Evolutionary conservation across 2,888 invertebrate species (phyloP), one percentile per base, ranked within the genome.

Genomic region (Zelleria hepariella): DNA sequence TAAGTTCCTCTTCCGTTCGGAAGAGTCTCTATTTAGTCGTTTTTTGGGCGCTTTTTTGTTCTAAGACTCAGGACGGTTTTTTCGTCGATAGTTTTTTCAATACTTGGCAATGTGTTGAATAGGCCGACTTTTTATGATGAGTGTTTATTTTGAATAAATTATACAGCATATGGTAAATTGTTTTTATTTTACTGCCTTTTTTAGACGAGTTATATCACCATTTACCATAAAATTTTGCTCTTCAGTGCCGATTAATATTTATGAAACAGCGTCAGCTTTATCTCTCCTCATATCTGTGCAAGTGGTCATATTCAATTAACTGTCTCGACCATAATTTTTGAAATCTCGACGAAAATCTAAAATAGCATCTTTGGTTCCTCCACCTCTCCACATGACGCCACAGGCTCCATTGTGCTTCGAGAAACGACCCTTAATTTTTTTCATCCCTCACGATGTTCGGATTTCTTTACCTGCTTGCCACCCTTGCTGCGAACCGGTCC

Each of bases 1-100:
- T 86, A 84, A 79, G 86, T 85, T 85, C 82, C 80, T 82, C 78
- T 86, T 87, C 88, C 88, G 80, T 80, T 77, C 79, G 86, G 86
- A 86, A 86, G 82, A 79, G 74, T 53, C 10, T 24, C 15, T 26
- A 24, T 53, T 53, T 24, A 53, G 5, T 23, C 8, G 21, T 21
- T 49, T 53, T 53, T 53, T 53, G 70, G 86, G 84, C 83, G 86
- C 84, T 79, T 70, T 61, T 56, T 69, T 71, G 80, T 86, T 83
- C 78, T 70, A 18, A 20, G 25, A 8, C 23, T 32, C 2, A 20
- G 26, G 21, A 42, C 18, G 15, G 32, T 42, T 32, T 23, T 57
- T 48, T 15, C 26, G 1, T 15, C 32, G 15, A 24, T 20, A 56
- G 57, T 61, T 65, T 75, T 63, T 68, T 67, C 65, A 67, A 42